A percentile compares a stretch with the other conserved stretches of the same genome.
Evolutionary conservation across 2,113 vertebrate genomes (phyloP).

Genomic region (Puffinus mauretanicus): DNA sequence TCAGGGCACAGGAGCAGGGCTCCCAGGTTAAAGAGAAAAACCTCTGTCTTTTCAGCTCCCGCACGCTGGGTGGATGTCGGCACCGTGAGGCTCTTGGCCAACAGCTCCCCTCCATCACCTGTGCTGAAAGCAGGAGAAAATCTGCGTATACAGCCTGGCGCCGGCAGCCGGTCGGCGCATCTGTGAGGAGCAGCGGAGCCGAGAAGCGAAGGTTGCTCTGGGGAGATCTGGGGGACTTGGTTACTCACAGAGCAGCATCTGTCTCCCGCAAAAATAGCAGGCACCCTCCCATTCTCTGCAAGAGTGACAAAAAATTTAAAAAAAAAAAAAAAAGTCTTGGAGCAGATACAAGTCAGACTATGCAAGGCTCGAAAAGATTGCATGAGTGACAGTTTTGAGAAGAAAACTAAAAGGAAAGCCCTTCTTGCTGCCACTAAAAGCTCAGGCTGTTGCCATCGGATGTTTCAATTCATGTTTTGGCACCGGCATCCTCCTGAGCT

Average conservation of each 20-base stretch:
- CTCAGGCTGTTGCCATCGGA: neutral
- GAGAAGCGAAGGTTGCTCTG: neutral
- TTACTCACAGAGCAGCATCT: neutral
- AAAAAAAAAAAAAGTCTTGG: neutral
- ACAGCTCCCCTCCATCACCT: neutral
- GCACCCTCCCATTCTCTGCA: neutral
- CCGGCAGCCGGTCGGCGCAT: accelerated
- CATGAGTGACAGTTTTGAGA: neutral
- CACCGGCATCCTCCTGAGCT: neutral
- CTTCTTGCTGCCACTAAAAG: neutral
- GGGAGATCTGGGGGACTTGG: neutral
- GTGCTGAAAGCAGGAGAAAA: neutral
- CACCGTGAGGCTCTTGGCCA: neutral
- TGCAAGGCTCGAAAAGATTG: neutral
- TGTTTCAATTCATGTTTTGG: neutral
- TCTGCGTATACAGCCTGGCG: accelerated
- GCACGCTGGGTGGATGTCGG: accelerated
- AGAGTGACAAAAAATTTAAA: neutral
- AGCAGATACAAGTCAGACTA: neutral
- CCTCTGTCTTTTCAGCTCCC: neutral
- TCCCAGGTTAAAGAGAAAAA: neutral
- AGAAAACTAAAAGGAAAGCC: neutral
- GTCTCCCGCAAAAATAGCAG: neutral
- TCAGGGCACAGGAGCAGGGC: neutral
- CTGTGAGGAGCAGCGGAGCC: neutral